Evolutionary conservation across 2,797 vertebrate genomes (phyloP), one percentile per base, ranked within the genome.

Genomic region (Miichthys miiuy): DNA sequence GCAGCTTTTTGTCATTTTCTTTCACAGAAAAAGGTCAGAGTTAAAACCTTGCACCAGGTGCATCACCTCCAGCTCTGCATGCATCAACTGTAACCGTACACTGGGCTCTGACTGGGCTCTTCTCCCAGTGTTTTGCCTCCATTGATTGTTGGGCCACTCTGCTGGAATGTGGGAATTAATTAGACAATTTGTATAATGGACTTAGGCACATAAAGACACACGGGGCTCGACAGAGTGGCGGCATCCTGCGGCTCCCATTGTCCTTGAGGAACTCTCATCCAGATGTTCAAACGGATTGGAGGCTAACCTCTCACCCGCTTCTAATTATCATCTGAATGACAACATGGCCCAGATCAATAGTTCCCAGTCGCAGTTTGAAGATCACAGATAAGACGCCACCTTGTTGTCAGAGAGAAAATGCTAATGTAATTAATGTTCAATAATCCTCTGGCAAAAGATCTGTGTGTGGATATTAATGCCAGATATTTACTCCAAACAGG

Each of bases 261-360:
- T 96, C 96, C 96, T 96, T 96, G 95, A 95, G 93, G 93, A 95
- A 91, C 92, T 93, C 91, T 94, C 82, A 68, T 94, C 95, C 95
- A 96, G 95, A 94, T 95, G 95, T 95, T 96, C 82, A 93, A 90
- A 91, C 68, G 92, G 93, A 92, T 96, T 95, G 95, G 96, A 96
- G 94, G 94, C 94, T 92, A 95, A 97, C 95, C 96, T 94, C 93
- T 96, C 94, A 96, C 96, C 96, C 92, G 90, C 90, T 91, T 95
- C 96, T 97, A 96, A 97, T 98, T 97, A 96, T 96, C 96, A 97
- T 97, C 96, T 97, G 96, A 98, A 97, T 97, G 96, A 97, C 97
- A 98, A 97, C 97, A 96, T 95, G 94, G 93, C 96, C 88, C 93
- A 94, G 96, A 97, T 98, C 97, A 97, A 98, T 97, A 97, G 96